Evolutionary conservation across 2,113 vertebrate species (phyloP).

Genomic region (Caretta caretta): DNA sequence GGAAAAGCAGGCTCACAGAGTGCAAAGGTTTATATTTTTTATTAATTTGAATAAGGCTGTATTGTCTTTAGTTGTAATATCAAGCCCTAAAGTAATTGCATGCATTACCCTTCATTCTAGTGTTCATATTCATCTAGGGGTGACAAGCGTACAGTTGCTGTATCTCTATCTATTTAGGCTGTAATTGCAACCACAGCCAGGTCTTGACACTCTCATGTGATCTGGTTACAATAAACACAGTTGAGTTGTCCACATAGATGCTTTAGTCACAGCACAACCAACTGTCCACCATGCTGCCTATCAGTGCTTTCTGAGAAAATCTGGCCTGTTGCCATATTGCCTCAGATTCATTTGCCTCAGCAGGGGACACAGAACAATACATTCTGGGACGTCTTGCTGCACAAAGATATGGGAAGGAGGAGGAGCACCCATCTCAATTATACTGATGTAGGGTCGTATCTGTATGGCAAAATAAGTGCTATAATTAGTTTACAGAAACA

Average conservation of each 20-base stretch:
- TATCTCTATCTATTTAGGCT: background rate
- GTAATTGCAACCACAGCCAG: background rate
- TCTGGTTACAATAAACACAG: background rate
- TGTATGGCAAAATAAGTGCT: background rate
- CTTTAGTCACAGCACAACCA: background rate
- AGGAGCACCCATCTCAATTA: background rate
- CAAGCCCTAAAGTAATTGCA: background rate
- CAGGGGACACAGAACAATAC: background rate
- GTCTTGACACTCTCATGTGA: background rate
- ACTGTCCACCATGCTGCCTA: background rate
- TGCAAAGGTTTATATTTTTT: background rate
- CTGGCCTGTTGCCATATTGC: background rate
- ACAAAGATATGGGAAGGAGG: background rate
- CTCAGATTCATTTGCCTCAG: background rate
- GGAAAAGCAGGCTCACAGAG: background rate
- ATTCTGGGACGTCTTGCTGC: background rate
- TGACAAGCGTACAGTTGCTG: background rate
- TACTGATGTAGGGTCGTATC: background rate
- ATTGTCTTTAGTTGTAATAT: background rate
- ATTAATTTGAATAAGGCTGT: background rate
- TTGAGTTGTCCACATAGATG: background rate
- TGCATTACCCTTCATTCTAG: background rate
- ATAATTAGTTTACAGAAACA: background rate
- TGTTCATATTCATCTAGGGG: background rate
- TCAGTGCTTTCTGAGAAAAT: background rate